phyloP scores from a whole-genome alignment of 2,113 vertebrate species.

The Nerophis ophidion region DNA sequence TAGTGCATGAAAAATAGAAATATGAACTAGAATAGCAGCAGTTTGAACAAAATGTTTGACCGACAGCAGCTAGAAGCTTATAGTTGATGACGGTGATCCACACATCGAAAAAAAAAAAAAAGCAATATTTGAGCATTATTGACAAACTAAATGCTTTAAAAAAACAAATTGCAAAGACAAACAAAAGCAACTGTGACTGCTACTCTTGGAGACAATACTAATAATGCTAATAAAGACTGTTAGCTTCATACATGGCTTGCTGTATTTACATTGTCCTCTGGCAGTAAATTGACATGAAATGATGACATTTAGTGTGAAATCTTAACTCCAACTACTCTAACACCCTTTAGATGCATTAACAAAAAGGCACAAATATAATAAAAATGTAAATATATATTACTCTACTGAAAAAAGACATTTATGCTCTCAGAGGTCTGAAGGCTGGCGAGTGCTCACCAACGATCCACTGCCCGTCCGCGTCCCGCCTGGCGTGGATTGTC shows the following conservation, averaged over 20 bases:
- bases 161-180: conserved; percentile 42
- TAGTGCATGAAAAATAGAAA: conserved; percentile 34
- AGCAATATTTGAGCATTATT: conserved; percentile 12
- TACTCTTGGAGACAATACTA: conserved; percentile 46
- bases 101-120: conserved; percentile 34
- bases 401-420: conserved; percentile 31
- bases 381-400: conserved; percentile 45
- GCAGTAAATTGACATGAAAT: neutral
- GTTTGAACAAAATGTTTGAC: conserved; percentile 33
- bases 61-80: conserved; percentile 29
- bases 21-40: conserved; percentile 54
- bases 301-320: conserved; percentile 33
- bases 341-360: conserved; percentile 31
- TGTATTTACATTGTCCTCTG: conserved; percentile 51
- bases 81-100: conserved; percentile 33
- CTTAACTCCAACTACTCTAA: conserved; percentile 38
- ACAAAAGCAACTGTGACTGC: conserved; percentile 35
- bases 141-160: neutral
- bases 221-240: conserved; percentile 42
- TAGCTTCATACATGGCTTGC: neutral
- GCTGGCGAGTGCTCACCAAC: conserved; percentile 24
- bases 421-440: conserved; percentile 28
- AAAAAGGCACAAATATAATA: conserved; percentile 46
- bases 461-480: conserved; percentile 51
- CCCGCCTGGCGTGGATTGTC: conserved; percentile 52